Conservation (phyloP, 1,140 invertebrate species). For the Papilio polytes region DNA sequence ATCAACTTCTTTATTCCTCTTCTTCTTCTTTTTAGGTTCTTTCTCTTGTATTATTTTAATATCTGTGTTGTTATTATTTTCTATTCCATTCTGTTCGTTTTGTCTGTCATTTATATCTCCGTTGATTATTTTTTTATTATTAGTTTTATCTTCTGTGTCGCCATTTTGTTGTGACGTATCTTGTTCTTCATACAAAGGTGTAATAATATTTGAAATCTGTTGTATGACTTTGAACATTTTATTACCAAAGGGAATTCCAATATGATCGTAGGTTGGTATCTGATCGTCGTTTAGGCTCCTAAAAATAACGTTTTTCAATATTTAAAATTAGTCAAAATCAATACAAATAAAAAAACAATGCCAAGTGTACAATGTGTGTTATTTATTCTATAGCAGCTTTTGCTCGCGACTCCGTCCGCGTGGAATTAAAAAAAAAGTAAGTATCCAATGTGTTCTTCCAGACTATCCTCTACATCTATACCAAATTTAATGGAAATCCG, state of each 20-base stretch:
- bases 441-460: too few relatives aligned
- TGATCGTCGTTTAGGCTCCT: constrained; percentile 41
- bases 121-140: constrained; percentile 51
- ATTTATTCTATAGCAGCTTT: too few relatives aligned
- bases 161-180: constrained; percentile 47
- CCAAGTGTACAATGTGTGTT: too few relatives aligned
- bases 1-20: constrained; percentile 47
- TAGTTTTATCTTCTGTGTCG: constrained; percentile 46
- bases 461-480: too few relatives aligned
- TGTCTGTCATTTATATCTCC: constrained; percentile 45
- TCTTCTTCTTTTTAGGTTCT: constrained; percentile 48
- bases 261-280: constrained; percentile 47
- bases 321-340: not conserved
- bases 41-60: constrained; percentile 29
- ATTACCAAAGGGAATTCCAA: constrained; percentile 46
- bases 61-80: constrained; percentile 47
- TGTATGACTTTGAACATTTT: constrained; percentile 66
- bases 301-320: not conserved
- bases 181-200: constrained; percentile 44
- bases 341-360: too few relatives aligned
- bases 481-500: too few relatives aligned
- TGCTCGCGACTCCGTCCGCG: too few relatives aligned
- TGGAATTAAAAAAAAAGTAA: too few relatives aligned
- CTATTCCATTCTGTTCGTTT: constrained; percentile 40
- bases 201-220: constrained; percentile 57